Percentiles rank a stretch among this genome's conserved stretches.
These are phyloP conservation scores for Cantharis rustica DNA, from an alignment of 2,888 invertebrate species.

Conservation along the genomic window DNA sequence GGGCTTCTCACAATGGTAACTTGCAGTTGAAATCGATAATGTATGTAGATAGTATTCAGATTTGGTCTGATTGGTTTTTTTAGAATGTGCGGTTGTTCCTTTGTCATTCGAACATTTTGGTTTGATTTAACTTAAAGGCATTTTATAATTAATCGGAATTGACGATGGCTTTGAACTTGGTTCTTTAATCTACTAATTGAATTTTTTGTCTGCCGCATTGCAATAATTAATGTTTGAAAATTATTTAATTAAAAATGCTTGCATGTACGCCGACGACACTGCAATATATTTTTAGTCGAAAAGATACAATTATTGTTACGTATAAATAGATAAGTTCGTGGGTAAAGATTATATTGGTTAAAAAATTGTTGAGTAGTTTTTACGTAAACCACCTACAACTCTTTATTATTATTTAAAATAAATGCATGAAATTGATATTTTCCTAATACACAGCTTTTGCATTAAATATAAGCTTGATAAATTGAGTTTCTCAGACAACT, in stretches of 20 bases:
- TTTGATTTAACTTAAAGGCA: conserved; percentile 1
- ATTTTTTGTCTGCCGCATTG: not conserved
- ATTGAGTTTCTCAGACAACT: not conserved
- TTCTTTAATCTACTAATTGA: not conserved
- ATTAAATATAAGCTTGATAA: not conserved
- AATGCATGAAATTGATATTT: not conserved
- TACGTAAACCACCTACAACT: not conserved
- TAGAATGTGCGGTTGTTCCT: not conserved
- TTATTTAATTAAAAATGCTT: not conserved
- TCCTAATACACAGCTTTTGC: not conserved
- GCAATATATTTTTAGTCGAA: too few relatives aligned
- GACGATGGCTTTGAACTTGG: not conserved
- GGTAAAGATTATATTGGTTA: too few relatives aligned
- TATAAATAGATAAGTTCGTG: too few relatives aligned
- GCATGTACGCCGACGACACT: not conserved
- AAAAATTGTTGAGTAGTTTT: not conserved
- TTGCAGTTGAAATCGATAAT: conserved; percentile 33
- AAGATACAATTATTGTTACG: too few relatives aligned
- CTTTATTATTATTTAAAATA: not conserved
- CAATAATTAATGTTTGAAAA: not conserved
- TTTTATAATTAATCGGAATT: not conserved
- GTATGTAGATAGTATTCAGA: conserved; percentile 32
- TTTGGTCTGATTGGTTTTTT: conserved; percentile 21
- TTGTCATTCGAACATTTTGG: conserved; percentile 2
- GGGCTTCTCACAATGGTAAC: conserved; percentile 38